Percentiles rank a stretch among this genome's conserved stretches.
Evolutionary conservation across 2,797 vertebrate genomes (phyloP).

Genomic region (Acrossocheilus fasciatus): DNA sequence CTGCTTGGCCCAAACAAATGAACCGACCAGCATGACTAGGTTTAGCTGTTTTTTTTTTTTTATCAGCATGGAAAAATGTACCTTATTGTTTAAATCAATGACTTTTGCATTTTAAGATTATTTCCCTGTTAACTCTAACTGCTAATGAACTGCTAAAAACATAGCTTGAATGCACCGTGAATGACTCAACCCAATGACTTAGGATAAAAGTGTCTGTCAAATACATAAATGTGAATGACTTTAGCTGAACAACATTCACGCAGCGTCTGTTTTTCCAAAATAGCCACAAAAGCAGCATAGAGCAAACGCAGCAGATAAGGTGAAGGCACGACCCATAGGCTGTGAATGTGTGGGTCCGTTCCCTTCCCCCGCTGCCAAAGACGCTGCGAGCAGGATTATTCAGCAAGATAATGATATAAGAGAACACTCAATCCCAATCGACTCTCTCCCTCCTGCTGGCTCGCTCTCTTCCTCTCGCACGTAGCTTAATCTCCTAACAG

Average conservation of each 20-base stretch:
- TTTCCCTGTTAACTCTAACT: not conserved
- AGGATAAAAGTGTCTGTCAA: not conserved
- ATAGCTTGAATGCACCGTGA: not conserved
- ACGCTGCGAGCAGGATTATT: slow-evolving; percentile 55
- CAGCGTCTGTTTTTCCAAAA: not conserved
- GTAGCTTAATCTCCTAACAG: slow-evolving; percentile 33
- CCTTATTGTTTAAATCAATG: not conserved
- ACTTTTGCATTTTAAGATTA: not conserved
- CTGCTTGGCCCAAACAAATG: not conserved
- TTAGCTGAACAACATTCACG: not conserved
- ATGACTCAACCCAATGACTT: not conserved
- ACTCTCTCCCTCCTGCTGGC: slow-evolving; percentile 46
- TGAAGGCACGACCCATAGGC: slow-evolving; percentile 21
- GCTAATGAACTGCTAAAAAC: not conserved
- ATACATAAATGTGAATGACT: slow-evolving; percentile 16
- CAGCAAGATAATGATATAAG: slow-evolving; percentile 56
- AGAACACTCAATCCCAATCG: slow-evolving; percentile 51
- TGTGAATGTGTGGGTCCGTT: slow-evolving; percentile 17
- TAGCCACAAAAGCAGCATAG: slow-evolving; percentile 11
- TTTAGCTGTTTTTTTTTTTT: not conserved
- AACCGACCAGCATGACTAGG: not conserved
- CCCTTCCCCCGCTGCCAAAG: slow-evolving; percentile 53
- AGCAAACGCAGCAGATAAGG: slow-evolving; percentile 1
- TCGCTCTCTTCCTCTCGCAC: slow-evolving; percentile 52
- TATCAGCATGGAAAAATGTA: not conserved